Evolutionary conservation across 2,797 vertebrate genomes (phyloP).

Genomic region (Smutsia gigantea): DNA sequence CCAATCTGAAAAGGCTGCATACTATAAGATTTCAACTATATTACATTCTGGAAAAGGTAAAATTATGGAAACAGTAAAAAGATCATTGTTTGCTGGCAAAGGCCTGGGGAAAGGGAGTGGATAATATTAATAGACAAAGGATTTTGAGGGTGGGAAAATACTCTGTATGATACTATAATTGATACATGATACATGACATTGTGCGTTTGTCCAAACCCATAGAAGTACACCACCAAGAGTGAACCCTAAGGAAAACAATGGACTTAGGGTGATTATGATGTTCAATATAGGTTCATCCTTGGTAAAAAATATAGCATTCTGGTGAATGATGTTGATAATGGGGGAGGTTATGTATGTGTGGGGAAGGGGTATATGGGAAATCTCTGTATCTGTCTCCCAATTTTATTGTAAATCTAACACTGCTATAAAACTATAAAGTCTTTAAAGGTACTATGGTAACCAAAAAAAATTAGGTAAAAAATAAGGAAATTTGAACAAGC

Average conservation of each 20-base stretch:
- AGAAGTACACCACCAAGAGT: not conserved
- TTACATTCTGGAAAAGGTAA: no score
- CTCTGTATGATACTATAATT: not conserved
- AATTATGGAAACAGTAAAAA: not conserved
- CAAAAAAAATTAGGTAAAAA: not conserved
- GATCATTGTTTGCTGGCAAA: not conserved
- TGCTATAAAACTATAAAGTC: not conserved
- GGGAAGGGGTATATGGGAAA: not conserved
- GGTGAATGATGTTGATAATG: not conserved
- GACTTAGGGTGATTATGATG: not conserved
- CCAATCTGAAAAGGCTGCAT: no score
- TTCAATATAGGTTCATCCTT: not conserved
- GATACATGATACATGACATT: not conserved
- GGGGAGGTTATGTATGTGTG: not conserved
- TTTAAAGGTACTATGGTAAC: not conserved
- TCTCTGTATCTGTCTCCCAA: not conserved
- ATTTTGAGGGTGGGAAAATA: not conserved
- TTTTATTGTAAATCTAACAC: not conserved
- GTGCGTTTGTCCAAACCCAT: not conserved
- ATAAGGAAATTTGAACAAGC: not conserved
- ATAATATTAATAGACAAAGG: not conserved
- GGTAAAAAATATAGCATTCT: not conserved
- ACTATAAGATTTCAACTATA: no score
- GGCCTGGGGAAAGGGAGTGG: no score
- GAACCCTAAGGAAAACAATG: not conserved